Conservation (phyloP, 35 echinoderm and acorn worm genomes). For the Patiria miniata region DNA sequence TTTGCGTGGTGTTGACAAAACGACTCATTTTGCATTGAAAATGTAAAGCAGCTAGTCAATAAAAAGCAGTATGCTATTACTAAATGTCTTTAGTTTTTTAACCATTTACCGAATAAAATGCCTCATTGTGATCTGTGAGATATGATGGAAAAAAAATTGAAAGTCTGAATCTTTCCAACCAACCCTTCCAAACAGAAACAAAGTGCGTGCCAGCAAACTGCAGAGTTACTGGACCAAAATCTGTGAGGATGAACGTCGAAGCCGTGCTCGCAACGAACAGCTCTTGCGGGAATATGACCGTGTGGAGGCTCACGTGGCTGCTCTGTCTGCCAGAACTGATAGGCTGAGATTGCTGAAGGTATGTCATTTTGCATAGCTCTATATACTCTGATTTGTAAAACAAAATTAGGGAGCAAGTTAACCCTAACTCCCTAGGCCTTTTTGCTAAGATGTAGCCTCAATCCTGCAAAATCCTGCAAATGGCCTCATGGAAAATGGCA, state of each 20-base stretch:
- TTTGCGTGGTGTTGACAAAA: no score
- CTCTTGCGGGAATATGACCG: slow-evolving; percentile 78
- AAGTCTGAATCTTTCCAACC: not conserved
- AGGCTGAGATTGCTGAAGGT: slow-evolving; percentile 85
- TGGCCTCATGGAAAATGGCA: no score
- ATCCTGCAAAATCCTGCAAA: no score
- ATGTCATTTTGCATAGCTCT: not conserved
- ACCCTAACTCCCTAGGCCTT: no score
- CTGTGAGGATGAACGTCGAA: slow-evolving; percentile 84
- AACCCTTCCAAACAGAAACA: slow-evolving; percentile 29
- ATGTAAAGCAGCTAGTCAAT: no score
- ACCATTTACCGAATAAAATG: no score
- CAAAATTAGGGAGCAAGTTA: slow-evolving; percentile 7
- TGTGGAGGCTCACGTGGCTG: slow-evolving; percentile 80
- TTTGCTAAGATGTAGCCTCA: no score
- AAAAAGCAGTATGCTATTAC: no score
- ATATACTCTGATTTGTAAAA: no score
- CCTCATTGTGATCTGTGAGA: no score
- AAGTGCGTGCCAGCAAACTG: slow-evolving; percentile 64
- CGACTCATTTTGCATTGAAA: no score
- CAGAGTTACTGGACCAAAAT: slow-evolving; percentile 87
- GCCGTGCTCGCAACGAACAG: slow-evolving; percentile 75
- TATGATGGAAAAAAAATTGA: not conserved
- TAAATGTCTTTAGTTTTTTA: no score
- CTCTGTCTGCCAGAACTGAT: slow-evolving; percentile 86